A percentile compares a stretch with the other conserved stretches of the same genome.
These are phyloP conservation scores for Notoglanidium macrostoma DNA, from an alignment of 2,797 vertebrate genomes.

Conservation along the genomic window DNA sequence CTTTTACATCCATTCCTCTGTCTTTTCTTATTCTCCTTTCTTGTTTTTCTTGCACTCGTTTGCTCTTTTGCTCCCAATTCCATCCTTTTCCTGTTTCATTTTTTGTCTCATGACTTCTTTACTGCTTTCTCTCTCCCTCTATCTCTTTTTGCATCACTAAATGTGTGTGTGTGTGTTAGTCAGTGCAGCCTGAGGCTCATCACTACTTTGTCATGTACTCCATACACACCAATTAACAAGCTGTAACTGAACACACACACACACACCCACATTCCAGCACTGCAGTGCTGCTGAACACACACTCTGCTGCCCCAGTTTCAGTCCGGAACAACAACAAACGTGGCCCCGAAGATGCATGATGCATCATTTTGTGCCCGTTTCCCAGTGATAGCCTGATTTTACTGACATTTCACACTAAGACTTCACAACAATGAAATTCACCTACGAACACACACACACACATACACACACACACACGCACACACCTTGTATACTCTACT, in stretches of 20 bases:
- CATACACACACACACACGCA: conserved; percentile 41
- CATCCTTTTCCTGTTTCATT: neutral
- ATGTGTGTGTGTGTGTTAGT: conserved; percentile 26
- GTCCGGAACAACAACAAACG: neutral
- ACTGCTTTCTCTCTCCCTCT: neutral
- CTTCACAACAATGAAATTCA: conserved; percentile 5
- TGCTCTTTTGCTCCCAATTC: neutral
- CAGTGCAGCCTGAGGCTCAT: conserved; percentile 80
- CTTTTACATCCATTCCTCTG: neutral
- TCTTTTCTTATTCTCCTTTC: neutral
- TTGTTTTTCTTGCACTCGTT: neutral
- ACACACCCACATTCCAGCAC: neutral
- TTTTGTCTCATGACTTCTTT: neutral
- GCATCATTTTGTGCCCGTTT: conserved; percentile 23
- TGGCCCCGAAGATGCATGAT: conserved; percentile 21
- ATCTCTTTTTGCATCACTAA: neutral
- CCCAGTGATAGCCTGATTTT: conserved; percentile 34
- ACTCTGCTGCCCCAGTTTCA: conserved; percentile 42
- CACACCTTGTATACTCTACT: conserved; percentile 24
- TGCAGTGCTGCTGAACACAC: conserved; percentile 56
- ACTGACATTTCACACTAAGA: conserved; percentile 17
- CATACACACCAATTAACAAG: conserved; percentile 82
- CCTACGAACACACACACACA: conserved; percentile 11
- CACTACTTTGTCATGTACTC: conserved; percentile 40
- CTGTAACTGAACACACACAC: conserved; percentile 13